Conservation (phyloP, 2,113 vertebrate genomes). For the Eleginops maclovinus region DNA sequence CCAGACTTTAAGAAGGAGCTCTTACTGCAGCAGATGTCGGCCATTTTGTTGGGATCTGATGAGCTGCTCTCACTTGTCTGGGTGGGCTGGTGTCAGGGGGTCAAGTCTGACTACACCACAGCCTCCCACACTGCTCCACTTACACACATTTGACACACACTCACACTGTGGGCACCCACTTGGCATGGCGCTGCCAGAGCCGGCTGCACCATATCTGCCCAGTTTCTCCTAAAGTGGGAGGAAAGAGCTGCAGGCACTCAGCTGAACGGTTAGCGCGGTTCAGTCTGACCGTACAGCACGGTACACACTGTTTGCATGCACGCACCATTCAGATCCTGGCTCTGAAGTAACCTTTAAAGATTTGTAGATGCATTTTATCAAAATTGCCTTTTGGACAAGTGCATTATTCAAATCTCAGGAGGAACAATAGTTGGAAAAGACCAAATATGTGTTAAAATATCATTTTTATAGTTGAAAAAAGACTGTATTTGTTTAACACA, state of each 20-base stretch:
- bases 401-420: too few relatives aligned
- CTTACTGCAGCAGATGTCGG: conserved; percentile 4
- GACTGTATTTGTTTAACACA: too few relatives aligned
- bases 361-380: neutral
- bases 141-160: conserved; percentile 66
- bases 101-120: conserved; percentile 69
- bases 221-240: conserved; percentile 66
- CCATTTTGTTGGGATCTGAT: conserved; percentile 39
- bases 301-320: neutral
- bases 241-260: conserved; percentile 39
- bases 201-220: conserved; percentile 52
- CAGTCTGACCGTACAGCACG: neutral
- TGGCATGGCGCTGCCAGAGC: conserved; percentile 40
- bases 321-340: neutral
- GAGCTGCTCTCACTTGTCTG: conserved; percentile 58
- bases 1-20: neutral
- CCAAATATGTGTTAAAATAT: too few relatives aligned
- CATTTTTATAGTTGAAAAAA: too few relatives aligned
- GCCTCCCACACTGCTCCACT: conserved; percentile 68
- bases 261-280: neutral
- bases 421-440: too few relatives aligned
- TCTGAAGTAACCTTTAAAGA: neutral
- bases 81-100: conserved; percentile 62
- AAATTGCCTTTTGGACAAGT: too few relatives aligned
- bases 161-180: conserved; percentile 59